Base-by-base conservation (phyloP, 1,140 invertebrate genomes). In the Drosophila ercepeae region DNA sequence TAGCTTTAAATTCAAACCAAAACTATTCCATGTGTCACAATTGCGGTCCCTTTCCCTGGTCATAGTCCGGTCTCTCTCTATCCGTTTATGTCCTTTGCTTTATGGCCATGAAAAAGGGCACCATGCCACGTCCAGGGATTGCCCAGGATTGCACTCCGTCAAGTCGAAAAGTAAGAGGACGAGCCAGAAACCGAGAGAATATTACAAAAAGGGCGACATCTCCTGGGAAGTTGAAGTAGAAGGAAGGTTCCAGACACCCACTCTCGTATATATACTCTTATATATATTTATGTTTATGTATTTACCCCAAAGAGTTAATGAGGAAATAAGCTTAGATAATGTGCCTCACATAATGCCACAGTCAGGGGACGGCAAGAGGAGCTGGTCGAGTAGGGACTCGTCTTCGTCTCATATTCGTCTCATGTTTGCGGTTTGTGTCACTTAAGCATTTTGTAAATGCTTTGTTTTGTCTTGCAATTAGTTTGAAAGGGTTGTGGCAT, bases 251-350 rank as follows among this genome's bases (percentile, higher is more conserved):
- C 41, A 21, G n/a, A 49, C 16, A 27, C 21, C 27, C 14, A 36
- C 25, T 45, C 18, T 21, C 14, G 13, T 34, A 16, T 13, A n/a
- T 23, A 18, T 18, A 42, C 16, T 1, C 19, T 9, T 18, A 8
- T n/a, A 36, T 6, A 14, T 39, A 16, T 39, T 4, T 39, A 14
- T 6, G 3, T 19, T 11, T 32, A n/a, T 32, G 9, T 11, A 9
- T 3, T 3, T 11, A 34, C 48, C 36, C 27, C 48, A 78, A 73
- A 83, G 65, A 74, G 72, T 84, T 88, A 84, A 84, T 84, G 81
- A 84, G 81, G 72, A 84, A 84, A 84, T 84, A 84, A 86, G 82
- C 81, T 84, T 84, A 88, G 81, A 84, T 84, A 84, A 84, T 86
- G 68, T 59, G 72, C 44, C 72, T 58, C 52, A 72, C 67, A 78